Evolutionary conservation across 2,888 invertebrate species (phyloP).

Genomic region (Drosophila neoperkinsi): DNA sequence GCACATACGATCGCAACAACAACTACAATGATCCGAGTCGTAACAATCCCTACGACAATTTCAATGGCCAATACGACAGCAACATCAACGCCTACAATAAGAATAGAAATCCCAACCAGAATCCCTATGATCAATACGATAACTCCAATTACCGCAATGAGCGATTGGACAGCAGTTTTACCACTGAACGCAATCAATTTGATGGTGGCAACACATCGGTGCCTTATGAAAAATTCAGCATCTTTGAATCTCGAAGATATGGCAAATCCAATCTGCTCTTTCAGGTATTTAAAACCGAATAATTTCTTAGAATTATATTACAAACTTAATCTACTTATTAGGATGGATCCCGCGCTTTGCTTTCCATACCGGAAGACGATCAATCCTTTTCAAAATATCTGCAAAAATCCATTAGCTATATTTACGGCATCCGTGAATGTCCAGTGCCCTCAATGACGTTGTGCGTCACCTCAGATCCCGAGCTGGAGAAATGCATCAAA

Average conservation of each 20-base stretch:
- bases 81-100: conserved; percentile 44
- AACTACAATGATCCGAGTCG: conserved; percentile 62
- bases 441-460: conserved; percentile 93
- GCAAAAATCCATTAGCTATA: conserved; percentile 88
- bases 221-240: conserved; percentile 88
- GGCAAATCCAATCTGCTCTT: conserved; percentile 91
- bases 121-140: conserved; percentile 60
- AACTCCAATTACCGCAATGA: conserved; percentile 71
- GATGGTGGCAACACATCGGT: conserved; percentile 74
- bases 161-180: conserved; percentile 82
- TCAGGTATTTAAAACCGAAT: conserved; percentile 87
- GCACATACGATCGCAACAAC: conserved; percentile 65
- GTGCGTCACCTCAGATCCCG: conserved; percentile 96
- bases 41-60: conserved; percentile 57
- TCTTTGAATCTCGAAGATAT: conserved; percentile 91
- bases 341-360: conserved; percentile 91
- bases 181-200: conserved; percentile 69
- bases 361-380: conserved; percentile 89
- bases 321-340: conserved; percentile 78
- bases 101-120: conserved; percentile 57
- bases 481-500: conserved; percentile 95
- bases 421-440: conserved; percentile 92
- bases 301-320: not conserved
- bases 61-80: conserved; percentile 52
- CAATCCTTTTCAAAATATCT: conserved; percentile 92